Evolutionary conservation across 1,140 invertebrate genomes (phyloP).

Genomic region (Drosophila grimshawi): DNA sequence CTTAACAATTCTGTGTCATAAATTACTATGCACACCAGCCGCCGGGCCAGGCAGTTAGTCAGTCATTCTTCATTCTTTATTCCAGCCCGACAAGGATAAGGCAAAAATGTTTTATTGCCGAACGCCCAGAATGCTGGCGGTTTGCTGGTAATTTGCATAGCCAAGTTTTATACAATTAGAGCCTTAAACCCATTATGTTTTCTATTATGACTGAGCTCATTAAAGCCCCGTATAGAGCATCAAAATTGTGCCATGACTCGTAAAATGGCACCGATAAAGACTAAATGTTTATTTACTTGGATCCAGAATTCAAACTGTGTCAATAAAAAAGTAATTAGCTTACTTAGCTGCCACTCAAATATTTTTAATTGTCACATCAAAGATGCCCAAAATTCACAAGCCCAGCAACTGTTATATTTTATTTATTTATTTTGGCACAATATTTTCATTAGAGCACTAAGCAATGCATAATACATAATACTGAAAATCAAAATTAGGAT

Average conservation of each 20-base stretch:
- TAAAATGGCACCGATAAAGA: not conserved
- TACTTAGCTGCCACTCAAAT: not conserved
- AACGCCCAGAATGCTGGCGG: slow-evolving; percentile 9
- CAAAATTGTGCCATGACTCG: not conserved
- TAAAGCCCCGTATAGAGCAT: not conserved
- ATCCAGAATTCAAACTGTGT: not conserved
- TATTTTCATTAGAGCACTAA: not conserved
- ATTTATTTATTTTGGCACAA: not conserved
- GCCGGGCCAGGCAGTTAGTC: not conserved
- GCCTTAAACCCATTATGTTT: slow-evolving; percentile 28
- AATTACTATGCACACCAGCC: slow-evolving; percentile 16
- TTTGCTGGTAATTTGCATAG: slow-evolving; percentile 44
- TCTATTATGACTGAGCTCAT: slow-evolving; percentile 16
- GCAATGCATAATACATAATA: too few relatives aligned
- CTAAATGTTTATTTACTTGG: not conserved
- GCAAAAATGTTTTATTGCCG: slow-evolving; percentile 52
- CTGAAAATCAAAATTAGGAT: too few relatives aligned
- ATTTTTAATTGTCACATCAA: not conserved
- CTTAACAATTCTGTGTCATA: slow-evolving; percentile 44
- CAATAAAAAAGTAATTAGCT: not conserved
- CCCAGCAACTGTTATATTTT: not conserved
- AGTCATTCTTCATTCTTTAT: slow-evolving; percentile 1
- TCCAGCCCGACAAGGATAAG: not conserved
- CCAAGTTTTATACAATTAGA: slow-evolving; percentile 51
- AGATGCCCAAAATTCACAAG: not conserved